These are phyloP conservation scores for Zootoca vivipara DNA, from an alignment of 2,113 vertebrate genomes.

Conservation along the genomic window DNA sequence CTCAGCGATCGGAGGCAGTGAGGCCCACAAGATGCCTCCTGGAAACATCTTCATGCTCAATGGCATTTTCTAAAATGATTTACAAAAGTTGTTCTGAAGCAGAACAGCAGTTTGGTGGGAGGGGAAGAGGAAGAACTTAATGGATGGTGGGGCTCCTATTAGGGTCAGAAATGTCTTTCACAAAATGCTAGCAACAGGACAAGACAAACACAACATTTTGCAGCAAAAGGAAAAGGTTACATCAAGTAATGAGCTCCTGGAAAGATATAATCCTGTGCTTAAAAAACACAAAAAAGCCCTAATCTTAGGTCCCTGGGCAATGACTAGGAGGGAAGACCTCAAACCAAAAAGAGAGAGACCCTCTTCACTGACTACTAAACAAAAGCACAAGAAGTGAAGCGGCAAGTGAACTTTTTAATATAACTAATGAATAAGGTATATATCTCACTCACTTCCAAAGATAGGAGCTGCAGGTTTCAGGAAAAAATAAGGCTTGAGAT, in stretches of 20 bases:
- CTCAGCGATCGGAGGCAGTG: not conserved
- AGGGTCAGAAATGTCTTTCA: not conserved
- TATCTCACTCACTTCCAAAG: too few relatives aligned
- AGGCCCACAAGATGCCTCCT: not conserved
- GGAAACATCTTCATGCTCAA: not conserved
- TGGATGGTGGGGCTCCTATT: too few relatives aligned
- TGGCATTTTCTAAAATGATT: not conserved
- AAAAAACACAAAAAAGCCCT: too few relatives aligned
- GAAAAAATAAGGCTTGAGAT: too few relatives aligned
- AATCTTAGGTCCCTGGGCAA: too few relatives aligned
- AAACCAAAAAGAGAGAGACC: too few relatives aligned
- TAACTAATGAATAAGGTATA: too few relatives aligned
- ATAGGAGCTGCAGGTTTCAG: too few relatives aligned
- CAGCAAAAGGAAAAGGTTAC: not conserved
- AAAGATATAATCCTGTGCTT: not conserved
- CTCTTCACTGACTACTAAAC: too few relatives aligned
- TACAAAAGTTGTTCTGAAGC: not conserved
- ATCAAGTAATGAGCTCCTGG: not conserved
- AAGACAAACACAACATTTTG: not conserved
- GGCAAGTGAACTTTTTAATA: too few relatives aligned
- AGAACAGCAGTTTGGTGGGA: fast-evolving
- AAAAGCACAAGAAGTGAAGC: too few relatives aligned
- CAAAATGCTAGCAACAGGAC: not conserved
- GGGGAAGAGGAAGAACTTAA: not conserved
- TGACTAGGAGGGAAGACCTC: too few relatives aligned